A percentile compares a stretch with the other conserved stretches of the same genome.
These are phyloP conservation scores for Rhopalosiphum nymphaeae DNA, from an alignment of 2,888 invertebrate species.

Conservation along the genomic window DNA sequence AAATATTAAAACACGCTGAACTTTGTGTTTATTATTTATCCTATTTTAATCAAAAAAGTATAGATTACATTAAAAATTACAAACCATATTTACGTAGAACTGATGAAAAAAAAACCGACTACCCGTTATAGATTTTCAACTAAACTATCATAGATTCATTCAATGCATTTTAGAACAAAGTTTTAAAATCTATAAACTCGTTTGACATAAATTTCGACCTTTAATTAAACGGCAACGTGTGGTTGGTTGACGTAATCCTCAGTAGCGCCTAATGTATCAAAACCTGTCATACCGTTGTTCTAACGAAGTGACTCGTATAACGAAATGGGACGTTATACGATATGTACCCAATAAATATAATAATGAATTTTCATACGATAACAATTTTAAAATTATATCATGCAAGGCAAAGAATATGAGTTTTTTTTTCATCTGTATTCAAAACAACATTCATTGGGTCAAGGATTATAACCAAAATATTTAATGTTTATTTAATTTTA, in stretches of 20 bases:
- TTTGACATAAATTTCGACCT: slow-evolving; percentile 21
- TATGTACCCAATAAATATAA: not conserved
- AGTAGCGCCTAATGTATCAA: slow-evolving; percentile 27
- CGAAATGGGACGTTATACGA: not conserved
- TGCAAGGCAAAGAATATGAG: not conserved
- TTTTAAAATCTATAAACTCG: slow-evolving; percentile 26
- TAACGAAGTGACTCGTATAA: not conserved
- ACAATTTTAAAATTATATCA: not conserved
- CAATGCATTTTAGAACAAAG: not conserved
- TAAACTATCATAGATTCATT: not conserved
- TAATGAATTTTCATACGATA: not conserved
- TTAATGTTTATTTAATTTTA: not conserved
- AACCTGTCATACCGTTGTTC: slow-evolving; percentile 37
- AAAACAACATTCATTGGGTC: not conserved
- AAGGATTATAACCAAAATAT: not conserved
- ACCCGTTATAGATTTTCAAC: not conserved
- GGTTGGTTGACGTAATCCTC: not conserved
- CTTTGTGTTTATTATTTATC: not conserved
- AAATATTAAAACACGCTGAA: not conserved
- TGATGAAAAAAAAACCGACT: not conserved
- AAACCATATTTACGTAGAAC: not conserved
- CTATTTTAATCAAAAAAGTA: not conserved
- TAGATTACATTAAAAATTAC: not conserved
- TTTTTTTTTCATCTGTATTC: not conserved
- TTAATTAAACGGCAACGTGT: slow-evolving; percentile 39